phyloP scores from a whole-genome alignment of 2,888 invertebrate species.

The Laspeyria flexula region DNA sequence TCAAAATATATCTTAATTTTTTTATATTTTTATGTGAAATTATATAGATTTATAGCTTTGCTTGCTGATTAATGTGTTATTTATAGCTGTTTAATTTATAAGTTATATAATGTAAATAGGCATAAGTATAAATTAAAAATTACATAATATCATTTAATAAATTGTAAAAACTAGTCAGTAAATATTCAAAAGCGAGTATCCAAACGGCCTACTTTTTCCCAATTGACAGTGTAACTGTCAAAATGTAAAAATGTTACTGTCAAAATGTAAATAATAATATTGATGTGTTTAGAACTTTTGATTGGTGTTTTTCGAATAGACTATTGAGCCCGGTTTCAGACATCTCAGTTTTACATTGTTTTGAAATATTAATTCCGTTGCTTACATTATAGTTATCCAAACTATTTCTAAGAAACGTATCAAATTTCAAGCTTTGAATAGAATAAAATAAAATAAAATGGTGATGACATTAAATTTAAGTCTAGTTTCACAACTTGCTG shows the following conservation, averaged over 20 bases:
- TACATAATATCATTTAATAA: constrained; percentile 2
- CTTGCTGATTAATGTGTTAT: constrained; percentile 43
- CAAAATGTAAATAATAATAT: constrained; percentile 18
- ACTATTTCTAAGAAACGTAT: not conserved
- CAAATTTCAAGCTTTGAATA: not conserved
- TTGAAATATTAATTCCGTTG: constrained; percentile 19
- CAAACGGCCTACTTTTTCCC: constrained; percentile 64
- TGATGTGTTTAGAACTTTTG: constrained; percentile 28
- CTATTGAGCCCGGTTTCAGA: constrained; percentile 78
- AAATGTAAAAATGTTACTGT: constrained; percentile 27
- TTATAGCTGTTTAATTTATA: constrained; percentile 19
- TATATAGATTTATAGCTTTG: constrained; percentile 39
- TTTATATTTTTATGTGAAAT: constrained; percentile 17
- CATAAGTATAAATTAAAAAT: constrained; percentile 18
- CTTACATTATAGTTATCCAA: not conserved
- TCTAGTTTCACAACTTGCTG: too few species aligned
- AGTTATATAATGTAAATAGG: not conserved
- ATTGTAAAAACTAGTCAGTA: constrained; percentile 28
- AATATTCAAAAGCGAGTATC: constrained; percentile 63
- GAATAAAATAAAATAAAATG: not conserved
- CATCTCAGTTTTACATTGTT: constrained; percentile 36
- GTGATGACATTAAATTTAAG: too few species aligned
- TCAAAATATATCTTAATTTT: not conserved
- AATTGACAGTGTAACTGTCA: constrained; percentile 30
- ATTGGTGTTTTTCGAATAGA: constrained; percentile 63